Evolutionary conservation across 2,888 invertebrate genomes (phyloP).

Genomic region (Pseudococcus longispinus): DNA sequence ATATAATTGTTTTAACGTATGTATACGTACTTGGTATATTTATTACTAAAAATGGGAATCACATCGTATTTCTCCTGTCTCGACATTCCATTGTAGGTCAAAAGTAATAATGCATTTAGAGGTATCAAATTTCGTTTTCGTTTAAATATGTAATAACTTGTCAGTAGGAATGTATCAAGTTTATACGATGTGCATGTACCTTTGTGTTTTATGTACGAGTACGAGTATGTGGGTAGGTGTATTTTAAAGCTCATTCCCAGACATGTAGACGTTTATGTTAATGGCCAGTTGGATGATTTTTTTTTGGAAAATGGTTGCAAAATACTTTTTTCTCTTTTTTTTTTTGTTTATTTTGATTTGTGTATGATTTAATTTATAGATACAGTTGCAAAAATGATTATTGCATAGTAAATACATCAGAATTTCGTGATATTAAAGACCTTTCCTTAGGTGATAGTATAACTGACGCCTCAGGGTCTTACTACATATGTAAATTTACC

Average conservation of each 20-base stretch:
- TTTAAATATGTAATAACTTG: neutral
- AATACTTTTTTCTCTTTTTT: neutral
- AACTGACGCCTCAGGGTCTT: neutral
- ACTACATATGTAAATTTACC: neutral
- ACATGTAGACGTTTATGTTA: neutral
- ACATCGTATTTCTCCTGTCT: neutral
- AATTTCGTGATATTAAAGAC: conserved; percentile 33
- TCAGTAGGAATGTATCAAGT: neutral
- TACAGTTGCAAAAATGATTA: neutral
- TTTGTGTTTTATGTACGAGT: neutral
- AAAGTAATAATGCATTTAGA: neutral
- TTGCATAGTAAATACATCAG: neutral
- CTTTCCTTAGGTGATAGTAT: neutral
- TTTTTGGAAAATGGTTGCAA: neutral
- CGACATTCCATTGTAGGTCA: conserved; percentile 11
- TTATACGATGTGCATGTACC: neutral
- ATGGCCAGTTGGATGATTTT: neutral
- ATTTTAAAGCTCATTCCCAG: neutral
- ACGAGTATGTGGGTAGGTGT: neutral
- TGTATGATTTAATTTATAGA: neutral
- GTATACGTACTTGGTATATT: neutral
- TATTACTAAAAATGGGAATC: neutral
- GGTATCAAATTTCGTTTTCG: neutral
- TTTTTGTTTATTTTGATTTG: neutral
- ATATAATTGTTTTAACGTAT: neutral